These are phyloP conservation scores for Laterallus jamaicensis DNA, from an alignment of 2,113 vertebrate genomes.

Conservation along the genomic window DNA sequence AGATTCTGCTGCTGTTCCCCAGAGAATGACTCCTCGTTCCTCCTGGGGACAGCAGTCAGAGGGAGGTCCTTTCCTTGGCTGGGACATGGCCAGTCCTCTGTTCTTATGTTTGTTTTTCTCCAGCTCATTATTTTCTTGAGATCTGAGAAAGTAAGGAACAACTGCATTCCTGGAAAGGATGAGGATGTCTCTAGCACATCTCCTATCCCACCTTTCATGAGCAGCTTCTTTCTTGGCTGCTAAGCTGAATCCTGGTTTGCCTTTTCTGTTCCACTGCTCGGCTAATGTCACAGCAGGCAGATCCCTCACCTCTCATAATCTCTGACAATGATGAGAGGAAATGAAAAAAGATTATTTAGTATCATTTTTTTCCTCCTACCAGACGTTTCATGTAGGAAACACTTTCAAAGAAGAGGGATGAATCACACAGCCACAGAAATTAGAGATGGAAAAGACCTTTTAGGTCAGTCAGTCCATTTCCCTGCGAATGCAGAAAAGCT, in stretches of 20 bases:
- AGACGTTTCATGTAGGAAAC: not conserved
- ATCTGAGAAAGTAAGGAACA: not conserved
- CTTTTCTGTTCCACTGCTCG: slow-evolving; percentile 23
- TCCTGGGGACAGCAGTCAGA: not conserved
- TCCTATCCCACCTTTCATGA: not conserved
- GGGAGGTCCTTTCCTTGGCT: not conserved
- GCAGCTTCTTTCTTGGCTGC: not conserved
- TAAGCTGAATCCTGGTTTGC: not conserved
- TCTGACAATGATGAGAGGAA: slow-evolving; percentile 49
- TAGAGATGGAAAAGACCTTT: slow-evolving; percentile 57
- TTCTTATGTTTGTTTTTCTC: not conserved
- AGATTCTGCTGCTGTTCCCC: not conserved
- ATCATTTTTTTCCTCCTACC: not conserved
- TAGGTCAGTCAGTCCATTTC: slow-evolving; percentile 52
- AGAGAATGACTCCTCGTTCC: not conserved
- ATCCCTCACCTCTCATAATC: slow-evolving; percentile 40
- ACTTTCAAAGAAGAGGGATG: slow-evolving; percentile 46
- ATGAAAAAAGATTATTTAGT: slow-evolving; percentile 54
- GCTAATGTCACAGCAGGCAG: slow-evolving; percentile 14
- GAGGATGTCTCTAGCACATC: not conserved
- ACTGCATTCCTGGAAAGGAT: not conserved
- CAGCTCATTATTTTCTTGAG: not conserved
- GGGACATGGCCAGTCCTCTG: not conserved
- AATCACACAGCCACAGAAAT: slow-evolving; percentile 53
- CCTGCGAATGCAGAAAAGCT: slow-evolving; percentile 18